Percentiles rank a stretch among this genome's conserved stretches.
Evolutionary conservation across 1,140 invertebrate genomes (phyloP).

Genomic region (Drosophila nannoptera): DNA sequence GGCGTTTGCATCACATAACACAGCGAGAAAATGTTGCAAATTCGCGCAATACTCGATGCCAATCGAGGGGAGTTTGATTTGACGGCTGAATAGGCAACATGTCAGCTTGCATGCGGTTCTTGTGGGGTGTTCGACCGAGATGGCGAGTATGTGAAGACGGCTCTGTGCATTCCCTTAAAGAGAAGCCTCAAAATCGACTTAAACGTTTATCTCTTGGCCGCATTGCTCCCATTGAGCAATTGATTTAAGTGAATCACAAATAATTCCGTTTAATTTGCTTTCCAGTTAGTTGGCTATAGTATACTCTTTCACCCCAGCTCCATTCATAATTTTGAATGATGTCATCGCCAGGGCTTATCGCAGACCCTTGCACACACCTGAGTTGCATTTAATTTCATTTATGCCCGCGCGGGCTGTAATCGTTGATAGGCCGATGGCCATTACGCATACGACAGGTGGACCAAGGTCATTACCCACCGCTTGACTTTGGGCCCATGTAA

Average conservation of each 20-base stretch:
- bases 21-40: conserved; percentile 53
- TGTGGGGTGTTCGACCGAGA: background rate
- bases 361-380: background rate
- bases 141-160: too few relatives aligned
- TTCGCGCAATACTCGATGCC: conserved; percentile 46
- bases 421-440: conserved; percentile 46
- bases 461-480: conserved; percentile 71
- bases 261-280: background rate
- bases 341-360: conserved; percentile 46
- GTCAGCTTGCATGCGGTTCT: conserved; percentile 21
- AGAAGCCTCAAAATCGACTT: too few relatives aligned
- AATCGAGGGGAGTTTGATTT: conserved; percentile 1
- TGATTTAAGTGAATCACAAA: background rate
- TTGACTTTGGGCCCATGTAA: conserved; percentile 53
- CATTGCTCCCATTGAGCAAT: background rate
- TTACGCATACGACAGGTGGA: conserved; percentile 72
- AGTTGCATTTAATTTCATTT: conserved; percentile 17
- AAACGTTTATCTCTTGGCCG: background rate
- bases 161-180: too few relatives aligned
- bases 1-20: conserved; percentile 62
- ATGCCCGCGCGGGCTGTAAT: conserved; percentile 3
- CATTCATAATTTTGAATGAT: conserved; percentile 57
- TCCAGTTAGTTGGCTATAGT: background rate
- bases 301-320: background rate
- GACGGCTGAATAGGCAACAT: conserved; percentile 31